Evolutionary conservation across 2,797 vertebrate species (phyloP).

Genomic region (Decapterus maruadsi): DNA sequence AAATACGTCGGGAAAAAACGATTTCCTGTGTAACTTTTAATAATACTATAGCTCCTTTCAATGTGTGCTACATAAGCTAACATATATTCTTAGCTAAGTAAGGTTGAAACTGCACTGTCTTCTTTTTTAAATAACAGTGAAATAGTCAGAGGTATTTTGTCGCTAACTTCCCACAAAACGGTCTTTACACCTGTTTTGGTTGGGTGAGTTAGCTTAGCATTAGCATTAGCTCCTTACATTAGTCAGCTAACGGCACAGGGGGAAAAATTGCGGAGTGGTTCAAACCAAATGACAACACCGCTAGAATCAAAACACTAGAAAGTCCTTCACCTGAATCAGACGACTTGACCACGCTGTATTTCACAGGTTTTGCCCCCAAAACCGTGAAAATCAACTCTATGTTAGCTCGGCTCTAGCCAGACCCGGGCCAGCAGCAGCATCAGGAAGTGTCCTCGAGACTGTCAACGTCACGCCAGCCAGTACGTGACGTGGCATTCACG

Average conservation of each 20-base stretch:
- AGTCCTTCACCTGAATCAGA: constrained; percentile 76
- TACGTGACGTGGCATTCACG: constrained; percentile 88
- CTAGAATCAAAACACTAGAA: not conserved
- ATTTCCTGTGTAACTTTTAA: constrained; percentile 4
- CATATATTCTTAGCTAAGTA: not conserved
- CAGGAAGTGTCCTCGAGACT: constrained; percentile 79
- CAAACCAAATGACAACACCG: not conserved
- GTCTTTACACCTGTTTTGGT: constrained; percentile 61
- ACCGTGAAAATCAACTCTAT: constrained; percentile 65
- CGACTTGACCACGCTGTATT: constrained; percentile 74
- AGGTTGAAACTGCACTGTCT: no score
- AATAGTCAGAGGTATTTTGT: not conserved
- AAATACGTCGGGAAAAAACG: not conserved
- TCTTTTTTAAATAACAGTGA: not conserved
- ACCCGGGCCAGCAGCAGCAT: constrained; percentile 79
- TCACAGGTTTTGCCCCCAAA: constrained; percentile 62
- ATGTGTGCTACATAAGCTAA: not conserved
- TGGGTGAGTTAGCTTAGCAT: constrained; percentile 24
- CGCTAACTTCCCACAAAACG: constrained; percentile 3
- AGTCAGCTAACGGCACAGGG: constrained; percentile 37
- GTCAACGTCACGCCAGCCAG: constrained; percentile 82
- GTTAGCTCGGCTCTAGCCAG: constrained; percentile 61
- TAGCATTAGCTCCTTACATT: constrained; percentile 52
- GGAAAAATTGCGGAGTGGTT: no score
- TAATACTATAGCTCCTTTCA: not conserved